Evolutionary conservation across 2,888 invertebrate species (phyloP), one percentile per base, ranked within the genome.

Genomic region (Clunio marinus): DNA sequence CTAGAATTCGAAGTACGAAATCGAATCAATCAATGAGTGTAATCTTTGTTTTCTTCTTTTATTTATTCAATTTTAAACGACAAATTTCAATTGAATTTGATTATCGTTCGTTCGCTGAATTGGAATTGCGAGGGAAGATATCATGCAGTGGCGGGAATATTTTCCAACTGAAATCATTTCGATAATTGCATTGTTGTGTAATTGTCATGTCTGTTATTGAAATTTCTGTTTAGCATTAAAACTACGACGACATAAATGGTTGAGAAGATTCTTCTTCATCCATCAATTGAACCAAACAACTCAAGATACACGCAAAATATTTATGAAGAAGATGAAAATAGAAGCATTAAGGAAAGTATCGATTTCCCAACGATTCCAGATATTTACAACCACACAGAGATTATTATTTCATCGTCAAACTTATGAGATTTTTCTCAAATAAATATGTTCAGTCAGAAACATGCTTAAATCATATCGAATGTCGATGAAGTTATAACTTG

Each of bases 151-250:
- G n/a, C 51, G 51, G 7, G 51, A 51, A 51, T 51, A 51, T 20
- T n/a, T 51, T 51, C 17, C 51, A 27, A 2, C 13, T 27, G 57
- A 57, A 57, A 27, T 57, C 57, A 27, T 25, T 57, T 15, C 25
- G 57, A 57, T 57, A 57, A 57, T 57, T 57, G 27, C 27, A 57
- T 57, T 57, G 57, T 20, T 57, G 57, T 57, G 57, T 57, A 57
- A 57, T 57, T 57, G 57, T 57, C 57, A 27, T 57, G 57, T 57
- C 57, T 57, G 57, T 57, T 57, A 57, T 57, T 57, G 57, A 57
- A 32, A n/a, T 27, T 20, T 57, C 57, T 57, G 57, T n/a, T n/a
- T n/a, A n/a, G 57, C 22, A 57, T 57, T 25, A 57, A 57, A 25
- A 24, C 7, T 17, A 20, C 7, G 27, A 57, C 51, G 27, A 57